Base-by-base conservation (phyloP, 2,888 invertebrate genomes). In the Dryadula phaetusa region DNA sequence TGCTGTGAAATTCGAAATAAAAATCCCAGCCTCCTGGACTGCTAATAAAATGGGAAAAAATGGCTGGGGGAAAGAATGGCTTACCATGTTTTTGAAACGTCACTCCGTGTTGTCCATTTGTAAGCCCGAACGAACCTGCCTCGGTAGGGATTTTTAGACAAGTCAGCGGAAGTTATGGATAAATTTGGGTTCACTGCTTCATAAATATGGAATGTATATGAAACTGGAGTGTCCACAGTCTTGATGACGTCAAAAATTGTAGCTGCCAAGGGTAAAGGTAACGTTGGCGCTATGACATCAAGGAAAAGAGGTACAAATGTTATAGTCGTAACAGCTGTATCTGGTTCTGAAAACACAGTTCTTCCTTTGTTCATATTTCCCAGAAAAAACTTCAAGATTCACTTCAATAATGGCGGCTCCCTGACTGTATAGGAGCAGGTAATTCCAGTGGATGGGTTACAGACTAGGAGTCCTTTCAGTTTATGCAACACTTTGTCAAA, bases 261-360 rank as follows among this genome's bases (percentile, higher is more conserved):
- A 66, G 73, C 78, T 70, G 75, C 73, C 58, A 76, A 76, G 60
- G 76, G 77, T 64, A 74, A 71, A 22, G 72, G 69, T 1, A 74
- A 76, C 68, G 73, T 77, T 49, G 75, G 74, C n/a, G 58, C 71
- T 49, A 32, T 72, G 20, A 75, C 74, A 32, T 74, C 73, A 22
- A 77, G 73, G 6, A 76, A 79, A 73, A 71, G 77, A 68, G 77
- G 75, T 32, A 69, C 63, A 56, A 71, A 76, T 16, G 79, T 79
- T 42, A 79, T 77, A 58, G 68, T 79, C 34, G 74, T 71, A 61
- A 58, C 71, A n/a, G n/a, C 73, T 18, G 69, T 72, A 18, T 75
- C 75, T 65, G 76, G 74, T 20, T 7, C 69, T 18, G 74, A 73
- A 49, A 74, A 75, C n/a, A n/a, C 64, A 44, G 64, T 76, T 18